Evolutionary conservation across 1,140 invertebrate species (phyloP), one percentile per base, ranked within the genome.

Genomic region (Aphelenchoides avenae): DNA sequence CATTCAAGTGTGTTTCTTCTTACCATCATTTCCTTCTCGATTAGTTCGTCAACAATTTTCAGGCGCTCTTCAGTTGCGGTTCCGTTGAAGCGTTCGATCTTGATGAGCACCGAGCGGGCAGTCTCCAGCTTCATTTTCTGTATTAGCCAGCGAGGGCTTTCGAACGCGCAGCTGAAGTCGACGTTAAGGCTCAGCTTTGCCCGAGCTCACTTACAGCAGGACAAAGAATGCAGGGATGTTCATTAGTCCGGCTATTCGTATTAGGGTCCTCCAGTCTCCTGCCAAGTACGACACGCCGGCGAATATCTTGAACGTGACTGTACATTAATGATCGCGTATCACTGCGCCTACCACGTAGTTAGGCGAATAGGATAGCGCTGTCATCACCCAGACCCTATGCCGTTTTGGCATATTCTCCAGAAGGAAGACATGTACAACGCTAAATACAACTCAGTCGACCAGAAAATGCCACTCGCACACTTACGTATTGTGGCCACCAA

Each of bases 281-380:
- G 31, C 54, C 27, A 26, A 61, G 50, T 72, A 68, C 7, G 70
- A 63, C 11, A 68, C 34, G 9, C 40, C 46, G n/a, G 65, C 65
- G 27, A 74, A 50, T 11, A n/a, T n/a, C n/a, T n/a, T n/a, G n/a
- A n/a, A n/a, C n/a, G n/a, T n/a, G n/a, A n/a, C n/a, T n/a, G n/a
- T n/a, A n/a, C n/a, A n/a, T n/a, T n/a, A n/a, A n/a, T n/a, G n/a
- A n/a, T n/a, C n/a, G n/a, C n/a, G n/a, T n/a, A n/a, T n/a, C n/a
- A n/a, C n/a, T n/a, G n/a, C n/a, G n/a, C n/a, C n/a, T n/a, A 73
- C 31, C 20, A 68, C 47, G 37, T 75, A 68, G 52, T 72, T 71
- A 2, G 70, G 65, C 4, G 69, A 73, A 34, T 70, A 73, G 15
- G 63, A 66, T 22, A 68, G 22, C 11, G 48, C 42, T 26, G 37